A percentile compares a stretch with the other conserved stretches of the same genome.
Conservation (phyloP, 2,113 vertebrate species). For the Chlorodrepanis virens region DNA sequence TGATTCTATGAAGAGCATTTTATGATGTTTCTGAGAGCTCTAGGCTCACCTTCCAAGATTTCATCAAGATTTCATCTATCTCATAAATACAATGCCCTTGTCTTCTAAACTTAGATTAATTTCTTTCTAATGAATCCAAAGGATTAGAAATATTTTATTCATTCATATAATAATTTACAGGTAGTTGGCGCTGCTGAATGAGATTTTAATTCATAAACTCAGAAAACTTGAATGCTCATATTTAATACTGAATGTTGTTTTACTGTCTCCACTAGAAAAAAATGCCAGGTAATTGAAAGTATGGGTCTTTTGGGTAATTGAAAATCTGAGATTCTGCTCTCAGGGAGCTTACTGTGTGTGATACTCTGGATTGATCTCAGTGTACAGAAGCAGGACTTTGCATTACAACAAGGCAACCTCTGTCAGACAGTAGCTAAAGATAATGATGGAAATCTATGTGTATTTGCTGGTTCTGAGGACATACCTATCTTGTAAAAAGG, state of each 20-base stretch:
- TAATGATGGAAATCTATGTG: not conserved
- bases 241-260: not conserved
- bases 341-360: not conserved
- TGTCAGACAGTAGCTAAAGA: not conserved
- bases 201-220: not conserved
- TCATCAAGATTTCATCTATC: not conserved
- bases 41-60: slow-evolving; percentile 2
- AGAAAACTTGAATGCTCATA: not conserved
- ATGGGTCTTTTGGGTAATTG: not conserved
- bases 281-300: not conserved
- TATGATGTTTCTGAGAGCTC: not conserved
- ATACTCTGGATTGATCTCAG: not conserved
- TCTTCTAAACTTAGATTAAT: not conserved
- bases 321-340: not conserved
- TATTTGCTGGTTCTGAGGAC: not conserved
- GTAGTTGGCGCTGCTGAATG: not conserved
- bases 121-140: not conserved
- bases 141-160: not conserved
- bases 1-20: not conserved
- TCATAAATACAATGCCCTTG: not conserved
- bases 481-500: not conserved
- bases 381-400: not conserved
- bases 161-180: not conserved
- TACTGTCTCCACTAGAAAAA: not conserved
- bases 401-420: not conserved